These are phyloP conservation scores for Aphidoletes aphidimyza DNA, from an alignment of 2,888 invertebrate species.

Conservation along the genomic window DNA sequence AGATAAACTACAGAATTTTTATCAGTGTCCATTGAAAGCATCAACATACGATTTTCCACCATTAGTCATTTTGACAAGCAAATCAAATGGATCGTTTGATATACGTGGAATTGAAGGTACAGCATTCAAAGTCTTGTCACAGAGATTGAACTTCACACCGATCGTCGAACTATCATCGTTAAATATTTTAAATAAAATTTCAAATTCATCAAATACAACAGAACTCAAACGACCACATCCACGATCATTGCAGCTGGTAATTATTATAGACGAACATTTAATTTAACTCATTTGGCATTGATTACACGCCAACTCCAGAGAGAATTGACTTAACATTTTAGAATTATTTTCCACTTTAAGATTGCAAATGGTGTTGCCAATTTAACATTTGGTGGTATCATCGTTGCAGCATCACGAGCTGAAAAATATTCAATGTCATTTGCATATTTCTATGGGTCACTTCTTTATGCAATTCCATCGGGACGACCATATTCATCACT, in stretches of 20 bases:
- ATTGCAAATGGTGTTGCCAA: not conserved
- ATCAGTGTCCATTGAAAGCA: slow-evolving; percentile 55
- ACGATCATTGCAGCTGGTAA: not conserved
- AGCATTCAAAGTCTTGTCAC: not conserved
- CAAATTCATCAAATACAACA: not conserved
- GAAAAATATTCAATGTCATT: slow-evolving; percentile 50
- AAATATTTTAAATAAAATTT: not conserved
- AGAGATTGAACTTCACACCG: slow-evolving; percentile 9
- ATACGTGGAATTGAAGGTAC: not conserved
- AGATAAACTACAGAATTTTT: slow-evolving; percentile 56
- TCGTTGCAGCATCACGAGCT: slow-evolving; percentile 50
- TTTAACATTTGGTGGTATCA: slow-evolving; percentile 55
- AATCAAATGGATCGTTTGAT: not conserved
- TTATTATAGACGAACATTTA: not conserved
- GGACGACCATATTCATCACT: slow-evolving; percentile 51
- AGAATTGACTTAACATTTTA: too few relatives aligned
- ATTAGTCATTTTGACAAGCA: not conserved
- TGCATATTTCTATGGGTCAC: not conserved
- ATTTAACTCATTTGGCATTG: not conserved
- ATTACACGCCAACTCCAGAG: too few relatives aligned
- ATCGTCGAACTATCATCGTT: not conserved
- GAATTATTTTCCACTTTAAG: too few relatives aligned
- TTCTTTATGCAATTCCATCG: slow-evolving; percentile 54
- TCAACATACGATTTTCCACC: not conserved
- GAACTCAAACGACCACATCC: too few relatives aligned